Base-by-base conservation (phyloP, 1,140 invertebrate species). In the Cyrtorhinus lividipennis region DNA sequence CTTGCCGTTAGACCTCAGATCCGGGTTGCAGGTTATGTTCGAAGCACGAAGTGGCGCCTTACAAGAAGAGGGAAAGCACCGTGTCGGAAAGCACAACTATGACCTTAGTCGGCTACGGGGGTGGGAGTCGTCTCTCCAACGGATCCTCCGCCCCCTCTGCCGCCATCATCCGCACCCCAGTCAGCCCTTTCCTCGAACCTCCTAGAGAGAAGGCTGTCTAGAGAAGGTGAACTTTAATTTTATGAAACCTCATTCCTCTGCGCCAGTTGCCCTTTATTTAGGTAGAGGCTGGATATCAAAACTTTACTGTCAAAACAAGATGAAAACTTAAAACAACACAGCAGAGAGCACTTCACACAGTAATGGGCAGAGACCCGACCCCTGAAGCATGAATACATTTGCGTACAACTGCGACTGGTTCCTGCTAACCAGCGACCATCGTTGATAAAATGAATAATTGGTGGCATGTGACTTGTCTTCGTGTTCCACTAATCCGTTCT, bases 11-110 rank as follows among this genome's bases (percentile, higher is more conserved):
- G n/a, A n/a, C n/a, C n/a, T n/a, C n/a, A n/a, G n/a, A n/a, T n/a
- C n/a, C 30, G 22, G 61, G 22, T 30, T 25, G 22, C 56, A 62
- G 61, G 60, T 57, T 62, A 27, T 61, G 53, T 53, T 58, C 60
- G 24, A 62, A 61, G 44, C 60, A 62, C 24, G 61, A 59, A 44
- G 38, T 62, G n/a, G 59, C 24, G 13, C 59, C 44, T 2, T 79
- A 79, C 67, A 73, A 75, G 66, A 86, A 85, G 70, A 71, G 83
- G 8, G 83, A 85, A 71, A 85, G 83, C 0, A 82, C 81, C 12
- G 80, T 81, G 1, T 84, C 82, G 48, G 84, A 85, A 69, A 80
- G 81, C 1, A 86, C 83, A 0, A 84, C 81, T 22, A 84, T 82
- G 1, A 85, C 83, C n/a, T 72, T 84, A 30, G 76, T 85, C 56